These are phyloP conservation scores for Melinopterus prodromus DNA, from an alignment of 2,888 invertebrate species.

Conservation along the genomic window DNA sequence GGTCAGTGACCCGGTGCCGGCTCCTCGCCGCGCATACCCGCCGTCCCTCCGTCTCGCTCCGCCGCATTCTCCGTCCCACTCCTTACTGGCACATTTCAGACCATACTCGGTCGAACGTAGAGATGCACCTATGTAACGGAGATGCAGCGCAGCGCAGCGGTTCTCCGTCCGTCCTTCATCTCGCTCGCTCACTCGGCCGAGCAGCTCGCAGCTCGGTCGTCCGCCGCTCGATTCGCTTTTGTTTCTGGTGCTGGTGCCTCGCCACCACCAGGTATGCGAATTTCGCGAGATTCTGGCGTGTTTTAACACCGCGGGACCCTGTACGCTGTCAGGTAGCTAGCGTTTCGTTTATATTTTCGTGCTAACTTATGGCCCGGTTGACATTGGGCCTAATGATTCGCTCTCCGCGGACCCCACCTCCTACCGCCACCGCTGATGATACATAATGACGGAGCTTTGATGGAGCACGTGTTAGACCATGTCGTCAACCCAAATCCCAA, in stretches of 20 bases:
- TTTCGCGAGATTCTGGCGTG: background rate
- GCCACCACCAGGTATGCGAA: background rate
- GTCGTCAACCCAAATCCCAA: background rate
- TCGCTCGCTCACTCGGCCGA: background rate
- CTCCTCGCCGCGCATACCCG: conserved; percentile 35
- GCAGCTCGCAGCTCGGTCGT: conserved; percentile 12
- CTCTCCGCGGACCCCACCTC: background rate
- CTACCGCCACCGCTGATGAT: background rate
- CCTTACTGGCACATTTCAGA: conserved; percentile 42
- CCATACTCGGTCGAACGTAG: conserved; percentile 45
- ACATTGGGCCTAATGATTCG: background rate
- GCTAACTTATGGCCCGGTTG: conserved; percentile 4
- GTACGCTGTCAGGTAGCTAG: conserved; percentile 10
- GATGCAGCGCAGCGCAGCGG: conserved; percentile 21
- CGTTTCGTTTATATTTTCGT: conserved; percentile 4
- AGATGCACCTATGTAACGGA: conserved; percentile 29
- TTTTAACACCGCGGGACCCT: conserved; percentile 14
- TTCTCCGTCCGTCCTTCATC: conserved; percentile 8
- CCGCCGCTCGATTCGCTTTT: conserved; percentile 13
- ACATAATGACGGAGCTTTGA: background rate
- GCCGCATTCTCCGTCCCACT: conserved; percentile 30
- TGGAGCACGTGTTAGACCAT: background rate
- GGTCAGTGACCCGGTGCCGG: conserved; percentile 44
- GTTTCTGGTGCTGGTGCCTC: background rate
- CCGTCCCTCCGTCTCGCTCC: conserved; percentile 20